phyloP scores from a whole-genome alignment of 2,797 vertebrate genomes.

The Mus minutoides region DNA sequence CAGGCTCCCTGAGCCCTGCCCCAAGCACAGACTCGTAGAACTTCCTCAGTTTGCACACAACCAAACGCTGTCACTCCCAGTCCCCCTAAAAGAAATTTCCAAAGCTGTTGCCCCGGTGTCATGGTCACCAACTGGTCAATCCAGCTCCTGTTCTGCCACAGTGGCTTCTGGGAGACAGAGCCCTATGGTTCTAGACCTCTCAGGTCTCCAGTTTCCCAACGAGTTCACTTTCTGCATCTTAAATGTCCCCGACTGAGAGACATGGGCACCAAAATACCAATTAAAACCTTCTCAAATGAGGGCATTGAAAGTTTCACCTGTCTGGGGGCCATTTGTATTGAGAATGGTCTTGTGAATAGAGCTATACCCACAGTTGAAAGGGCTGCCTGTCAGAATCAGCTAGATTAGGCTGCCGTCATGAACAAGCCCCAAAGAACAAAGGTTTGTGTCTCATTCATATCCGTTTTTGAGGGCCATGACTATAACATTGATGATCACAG shows the following conservation, averaged over 20 bases:
- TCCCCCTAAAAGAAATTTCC: constrained; percentile 34
- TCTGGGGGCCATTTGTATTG: not conserved
- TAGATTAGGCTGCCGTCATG: not conserved
- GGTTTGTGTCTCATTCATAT: not conserved
- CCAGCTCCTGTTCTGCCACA: constrained; percentile 4
- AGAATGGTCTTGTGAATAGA: not conserved
- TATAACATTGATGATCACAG: fast-evolving
- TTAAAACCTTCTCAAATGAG: not conserved
- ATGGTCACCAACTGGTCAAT: not conserved
- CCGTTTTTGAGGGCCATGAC: fast-evolving
- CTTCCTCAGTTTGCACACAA: not conserved
- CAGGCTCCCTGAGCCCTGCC: not conserved
- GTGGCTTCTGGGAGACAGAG: not conserved
- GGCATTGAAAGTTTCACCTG: not conserved
- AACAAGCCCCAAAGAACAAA: not conserved
- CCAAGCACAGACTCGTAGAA: not conserved
- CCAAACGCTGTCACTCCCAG: not conserved
- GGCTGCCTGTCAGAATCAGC: not conserved
- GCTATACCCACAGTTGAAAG: not conserved
- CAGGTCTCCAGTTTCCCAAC: not conserved
- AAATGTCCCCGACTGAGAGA: not conserved
- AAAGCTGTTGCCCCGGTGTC: constrained; percentile 9
- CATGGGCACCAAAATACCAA: not conserved
- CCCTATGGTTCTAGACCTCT: not conserved
- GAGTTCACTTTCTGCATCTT: not conserved